Percentiles rank a stretch among this genome's conserved stretches.
Conservation (phyloP, 2,113 vertebrate genomes). For the Periophthalmodon schlosseri region DNA sequence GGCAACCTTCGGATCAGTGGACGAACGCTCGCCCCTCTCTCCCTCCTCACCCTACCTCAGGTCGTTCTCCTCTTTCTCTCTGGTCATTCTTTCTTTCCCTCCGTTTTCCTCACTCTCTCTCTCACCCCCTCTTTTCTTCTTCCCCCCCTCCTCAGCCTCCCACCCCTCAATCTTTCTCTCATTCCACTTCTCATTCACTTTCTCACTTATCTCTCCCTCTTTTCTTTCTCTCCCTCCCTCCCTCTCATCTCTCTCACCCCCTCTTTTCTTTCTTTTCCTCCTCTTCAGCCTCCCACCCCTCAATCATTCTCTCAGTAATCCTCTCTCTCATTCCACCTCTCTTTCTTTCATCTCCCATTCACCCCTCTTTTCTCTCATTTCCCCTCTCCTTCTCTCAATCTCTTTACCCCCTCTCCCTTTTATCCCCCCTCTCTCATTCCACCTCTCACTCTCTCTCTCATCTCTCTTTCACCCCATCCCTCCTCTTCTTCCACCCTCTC, state of each 20-base stretch:
- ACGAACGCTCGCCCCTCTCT: too few species aligned
- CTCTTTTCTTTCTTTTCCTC: too few species aligned
- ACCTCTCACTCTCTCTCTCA: not conserved
- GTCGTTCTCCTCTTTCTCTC: not conserved
- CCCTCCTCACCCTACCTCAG: not conserved
- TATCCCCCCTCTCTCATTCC: too few species aligned
- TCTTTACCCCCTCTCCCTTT: not conserved
- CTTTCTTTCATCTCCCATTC: not conserved
- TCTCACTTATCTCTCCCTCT: not conserved
- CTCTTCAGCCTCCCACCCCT: too few species aligned
- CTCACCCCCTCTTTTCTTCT: not conserved
- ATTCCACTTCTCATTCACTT: not conserved
- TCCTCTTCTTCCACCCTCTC: not conserved
- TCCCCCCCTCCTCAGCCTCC: not conserved
- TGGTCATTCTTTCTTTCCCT: not conserved
- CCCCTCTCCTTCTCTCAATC: not conserved
- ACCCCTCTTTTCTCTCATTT: not conserved
- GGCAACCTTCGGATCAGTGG: too few species aligned
- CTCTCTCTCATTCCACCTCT: too few species aligned
- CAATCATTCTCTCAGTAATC: too few species aligned
- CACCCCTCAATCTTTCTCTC: not conserved
- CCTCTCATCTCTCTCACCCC: too few species aligned
- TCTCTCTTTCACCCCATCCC: not conserved
- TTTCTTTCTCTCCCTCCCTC: not conserved
- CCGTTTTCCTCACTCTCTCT: not conserved